Conservation (phyloP, 2,113 vertebrate species). For the Dromas ardeola region DNA sequence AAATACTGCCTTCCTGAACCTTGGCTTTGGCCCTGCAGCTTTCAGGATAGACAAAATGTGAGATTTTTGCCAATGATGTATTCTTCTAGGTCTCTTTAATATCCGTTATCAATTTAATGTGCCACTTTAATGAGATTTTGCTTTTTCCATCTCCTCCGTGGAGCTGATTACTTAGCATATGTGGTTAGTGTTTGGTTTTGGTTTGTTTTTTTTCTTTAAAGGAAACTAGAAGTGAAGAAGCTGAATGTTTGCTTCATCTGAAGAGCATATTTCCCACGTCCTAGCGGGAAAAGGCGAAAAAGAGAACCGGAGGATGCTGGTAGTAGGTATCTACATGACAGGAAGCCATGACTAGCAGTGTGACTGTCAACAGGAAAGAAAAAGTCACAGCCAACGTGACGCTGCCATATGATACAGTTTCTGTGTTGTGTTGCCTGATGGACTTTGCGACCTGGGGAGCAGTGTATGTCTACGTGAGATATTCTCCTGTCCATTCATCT, state of each 20-base stretch:
- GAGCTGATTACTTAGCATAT: conserved; percentile 37
- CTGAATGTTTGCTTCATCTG: neutral
- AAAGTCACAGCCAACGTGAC: neutral
- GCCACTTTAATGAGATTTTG: conserved; percentile 46
- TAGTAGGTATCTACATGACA: neutral
- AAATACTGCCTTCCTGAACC: conserved; percentile 11
- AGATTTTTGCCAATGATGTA: conserved; percentile 40
- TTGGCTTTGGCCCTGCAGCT: conserved; percentile 11
- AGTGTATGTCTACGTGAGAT: neutral
- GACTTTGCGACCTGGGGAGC: neutral
- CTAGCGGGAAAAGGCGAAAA: neutral
- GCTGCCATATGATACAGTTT: neutral
- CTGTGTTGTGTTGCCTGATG: neutral
- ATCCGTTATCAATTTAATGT: conserved; percentile 36
- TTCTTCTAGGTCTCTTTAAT: conserved; percentile 43
- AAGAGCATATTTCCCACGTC: neutral
- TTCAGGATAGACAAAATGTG: conserved; percentile 27
- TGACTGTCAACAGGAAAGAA: conserved; percentile 41
- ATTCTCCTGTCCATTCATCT: neutral
- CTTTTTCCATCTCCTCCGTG: conserved; percentile 16
- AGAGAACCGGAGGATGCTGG: neutral
- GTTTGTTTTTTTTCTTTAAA: neutral
- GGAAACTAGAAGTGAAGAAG: conserved; percentile 26
- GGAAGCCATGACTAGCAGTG: conserved; percentile 32
- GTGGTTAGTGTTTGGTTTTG: neutral